Percentiles rank a stretch among this genome's conserved stretches.
phyloP scores from a whole-genome alignment of 1,140 invertebrate species.

The Chelonus insularis region DNA sequence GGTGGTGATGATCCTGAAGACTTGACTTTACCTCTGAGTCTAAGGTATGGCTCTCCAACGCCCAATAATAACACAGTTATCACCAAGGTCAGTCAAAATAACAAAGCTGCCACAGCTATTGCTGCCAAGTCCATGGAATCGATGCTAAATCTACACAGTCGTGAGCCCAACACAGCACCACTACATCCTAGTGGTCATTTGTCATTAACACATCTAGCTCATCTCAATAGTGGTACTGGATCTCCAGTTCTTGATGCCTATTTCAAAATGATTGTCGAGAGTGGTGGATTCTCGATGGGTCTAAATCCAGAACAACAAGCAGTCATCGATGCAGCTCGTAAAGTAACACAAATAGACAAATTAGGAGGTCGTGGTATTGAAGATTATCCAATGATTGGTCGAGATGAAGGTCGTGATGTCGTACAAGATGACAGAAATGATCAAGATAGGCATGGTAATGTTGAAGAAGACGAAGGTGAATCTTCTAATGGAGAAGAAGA shows the following conservation, averaged over 20 bases:
- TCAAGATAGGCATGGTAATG: constrained; percentile 33
- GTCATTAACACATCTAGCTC: constrained; percentile 49
- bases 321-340: constrained; percentile 63
- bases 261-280: constrained; percentile 82
- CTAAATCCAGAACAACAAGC: constrained; percentile 61
- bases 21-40: constrained; percentile 66
- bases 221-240: constrained; percentile 62
- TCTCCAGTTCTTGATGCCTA: constrained; percentile 83
- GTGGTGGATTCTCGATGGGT: constrained; percentile 64
- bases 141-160: constrained; percentile 52
- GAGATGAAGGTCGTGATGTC: constrained; percentile 48
- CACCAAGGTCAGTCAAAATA: constrained; percentile 45
- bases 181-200: constrained; percentile 38
- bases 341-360: constrained; percentile 69
- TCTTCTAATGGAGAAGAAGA: constrained; percentile 51
- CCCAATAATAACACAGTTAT: constrained; percentile 57
- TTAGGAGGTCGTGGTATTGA: constrained; percentile 41
- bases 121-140: constrained; percentile 68
- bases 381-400: constrained; percentile 51
- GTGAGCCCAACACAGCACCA: constrained; percentile 60
- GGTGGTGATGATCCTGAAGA: constrained; percentile 82
- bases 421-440: constrained; percentile 48
- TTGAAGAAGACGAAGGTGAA: constrained; percentile 37
- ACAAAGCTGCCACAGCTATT: constrained; percentile 38
- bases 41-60: constrained; percentile 51